Conservation (phyloP, 2,797 vertebrate genomes). For the Crocidura indochinensis region DNA sequence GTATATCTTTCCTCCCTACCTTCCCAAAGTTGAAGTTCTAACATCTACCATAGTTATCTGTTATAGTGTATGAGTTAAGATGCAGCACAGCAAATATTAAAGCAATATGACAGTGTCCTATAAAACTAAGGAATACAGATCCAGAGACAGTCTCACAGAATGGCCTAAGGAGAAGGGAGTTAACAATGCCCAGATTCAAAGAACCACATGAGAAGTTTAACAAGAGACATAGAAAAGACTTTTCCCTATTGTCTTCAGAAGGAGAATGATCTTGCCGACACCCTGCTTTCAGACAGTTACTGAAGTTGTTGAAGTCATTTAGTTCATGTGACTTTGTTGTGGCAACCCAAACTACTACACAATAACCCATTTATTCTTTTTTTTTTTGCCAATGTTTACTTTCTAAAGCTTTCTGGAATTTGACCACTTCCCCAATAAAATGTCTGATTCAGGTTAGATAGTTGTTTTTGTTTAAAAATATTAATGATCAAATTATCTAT, state of each 20-base stretch:
- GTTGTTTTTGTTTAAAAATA: not conserved
- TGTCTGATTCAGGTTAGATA: not conserved
- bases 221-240: not conserved
- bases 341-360: not conserved
- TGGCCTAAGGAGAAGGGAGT: not conserved
- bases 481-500: slow-evolving; percentile 23
- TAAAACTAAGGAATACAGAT: not conserved
- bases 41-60: not conserved
- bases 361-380: not conserved
- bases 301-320: not conserved
- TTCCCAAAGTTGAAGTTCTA: not conserved
- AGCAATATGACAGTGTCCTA: not conserved
- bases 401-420: not conserved
- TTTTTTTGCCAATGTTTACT: not conserved
- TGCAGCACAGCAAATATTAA: not conserved
- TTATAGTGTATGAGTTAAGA: not conserved
- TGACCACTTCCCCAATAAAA: not conserved
- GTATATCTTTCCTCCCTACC: not conserved
- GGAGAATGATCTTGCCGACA: fast-evolving
- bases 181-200: not conserved
- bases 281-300: not conserved
- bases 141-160: not conserved
- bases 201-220: not conserved
- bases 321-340: not conserved
- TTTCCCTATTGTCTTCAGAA: not conserved